Evolutionary conservation across 2,797 vertebrate species (phyloP).

Genomic region (Podarcis lilfordi): DNA sequence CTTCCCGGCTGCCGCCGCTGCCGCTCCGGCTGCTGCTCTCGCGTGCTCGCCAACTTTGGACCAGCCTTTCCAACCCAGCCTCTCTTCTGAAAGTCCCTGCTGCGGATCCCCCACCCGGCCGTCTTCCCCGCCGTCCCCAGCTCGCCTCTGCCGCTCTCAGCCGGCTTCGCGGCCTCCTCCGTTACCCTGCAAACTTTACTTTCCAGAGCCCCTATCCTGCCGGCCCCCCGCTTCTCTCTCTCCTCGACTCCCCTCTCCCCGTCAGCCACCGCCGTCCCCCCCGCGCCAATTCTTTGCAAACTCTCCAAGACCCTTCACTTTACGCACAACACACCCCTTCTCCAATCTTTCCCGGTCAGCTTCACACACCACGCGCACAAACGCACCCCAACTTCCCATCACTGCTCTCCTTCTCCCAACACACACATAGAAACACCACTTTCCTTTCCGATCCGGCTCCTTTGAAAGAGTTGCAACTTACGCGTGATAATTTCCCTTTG

Average conservation of each 20-base stretch:
- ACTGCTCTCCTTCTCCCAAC: slow-evolving; percentile 51
- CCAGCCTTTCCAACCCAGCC: not conserved
- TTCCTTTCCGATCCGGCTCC: slow-evolving; percentile 61
- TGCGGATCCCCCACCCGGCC: slow-evolving; percentile 42
- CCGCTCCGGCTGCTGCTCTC: slow-evolving; percentile 48
- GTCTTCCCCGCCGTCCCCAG: slow-evolving; percentile 28
- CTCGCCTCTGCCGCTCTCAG: slow-evolving; percentile 50
- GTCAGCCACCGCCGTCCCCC: not conserved
- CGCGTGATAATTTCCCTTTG: slow-evolving; percentile 94
- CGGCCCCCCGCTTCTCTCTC: slow-evolving; percentile 7
- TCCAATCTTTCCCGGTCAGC: not conserved
- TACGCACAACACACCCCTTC: not conserved
- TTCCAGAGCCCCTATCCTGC: not conserved
- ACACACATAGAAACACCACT: slow-evolving; percentile 4
- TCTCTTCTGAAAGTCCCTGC: too few relatives aligned
- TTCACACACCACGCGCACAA: not conserved
- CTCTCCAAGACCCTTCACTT: not conserved
- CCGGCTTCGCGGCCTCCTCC: slow-evolving; percentile 65
- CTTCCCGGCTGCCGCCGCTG: slow-evolving; percentile 45
- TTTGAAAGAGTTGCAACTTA: slow-evolving; percentile 82
- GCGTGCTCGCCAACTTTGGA: slow-evolving; percentile 69
- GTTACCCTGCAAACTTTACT: slow-evolving; percentile 56
- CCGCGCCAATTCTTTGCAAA: slow-evolving; percentile 32
- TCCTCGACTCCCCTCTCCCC: slow-evolving; percentile 11
- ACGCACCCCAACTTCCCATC: slow-evolving; percentile 46